A percentile compares a stretch with the other conserved stretches of the same genome.
Evolutionary conservation across 1,140 invertebrate genomes (phyloP).

Genomic region (Akabosia matsudoensis): DNA sequence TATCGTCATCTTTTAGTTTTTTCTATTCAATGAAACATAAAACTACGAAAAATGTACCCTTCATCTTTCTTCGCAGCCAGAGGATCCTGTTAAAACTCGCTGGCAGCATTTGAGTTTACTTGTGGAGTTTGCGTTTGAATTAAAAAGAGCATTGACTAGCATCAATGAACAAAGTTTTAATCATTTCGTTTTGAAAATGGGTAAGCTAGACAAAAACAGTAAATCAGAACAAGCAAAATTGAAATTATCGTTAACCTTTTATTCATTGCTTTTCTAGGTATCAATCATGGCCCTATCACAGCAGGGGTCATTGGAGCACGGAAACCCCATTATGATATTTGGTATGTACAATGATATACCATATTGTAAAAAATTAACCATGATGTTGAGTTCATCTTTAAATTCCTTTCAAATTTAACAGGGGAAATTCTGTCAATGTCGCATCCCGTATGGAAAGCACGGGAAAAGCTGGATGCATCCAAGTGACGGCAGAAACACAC

Average conservation of each 20-base stretch:
- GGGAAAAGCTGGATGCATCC: conserved; percentile 89
- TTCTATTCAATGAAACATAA: not conserved
- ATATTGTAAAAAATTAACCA: too few species aligned
- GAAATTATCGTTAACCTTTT: too few species aligned
- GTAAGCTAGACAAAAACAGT: conserved; percentile 51
- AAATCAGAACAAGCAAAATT: too few species aligned
- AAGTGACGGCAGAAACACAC: conserved; percentile 90
- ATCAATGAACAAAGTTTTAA: conserved; percentile 95
- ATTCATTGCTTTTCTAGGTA: conserved; percentile 62
- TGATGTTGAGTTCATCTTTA: too few species aligned
- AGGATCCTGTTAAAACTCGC: conserved; percentile 65
- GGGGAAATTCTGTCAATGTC: conserved; percentile 92
- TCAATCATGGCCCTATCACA: conserved; percentile 92
- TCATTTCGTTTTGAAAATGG: conserved; percentile 90
- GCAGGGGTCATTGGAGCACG: conserved; percentile 90
- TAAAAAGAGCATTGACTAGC: conserved; percentile 80
- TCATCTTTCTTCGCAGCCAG: conserved; percentile 54
- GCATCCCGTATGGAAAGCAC: conserved; percentile 95
- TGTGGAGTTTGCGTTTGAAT: conserved; percentile 84
- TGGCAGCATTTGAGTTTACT: conserved; percentile 81
- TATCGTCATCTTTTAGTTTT: not conserved
- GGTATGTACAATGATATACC: too few species aligned
- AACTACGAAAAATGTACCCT: not conserved
- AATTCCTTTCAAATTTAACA: too few species aligned
- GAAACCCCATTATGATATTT: conserved; percentile 95